Evolutionary conservation across 2,888 invertebrate species (phyloP), one percentile per base, ranked within the genome.

Genomic region (Flexamia atlantica): DNA sequence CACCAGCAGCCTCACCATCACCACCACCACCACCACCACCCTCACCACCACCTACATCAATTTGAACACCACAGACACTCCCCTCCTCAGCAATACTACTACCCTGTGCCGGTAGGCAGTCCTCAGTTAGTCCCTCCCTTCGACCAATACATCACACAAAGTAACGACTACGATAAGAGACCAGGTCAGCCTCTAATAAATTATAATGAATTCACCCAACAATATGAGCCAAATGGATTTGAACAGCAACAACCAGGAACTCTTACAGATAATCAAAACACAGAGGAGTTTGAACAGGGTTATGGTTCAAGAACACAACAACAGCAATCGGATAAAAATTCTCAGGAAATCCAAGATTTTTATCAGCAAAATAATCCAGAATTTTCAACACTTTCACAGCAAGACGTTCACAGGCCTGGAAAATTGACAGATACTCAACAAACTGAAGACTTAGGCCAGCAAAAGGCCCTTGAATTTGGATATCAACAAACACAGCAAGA

Each of bases 401-500:
- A 28, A 36, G 60, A 81, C 25, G 10, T 14, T 30, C 30, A 4
- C 5, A 40, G 40, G 5, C 40, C 40, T 9, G 7, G 12, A 12
- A 40, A 40, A 40, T 9, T 40, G 5, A 40, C 64, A 25, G 72
- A 72, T 28, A n/a, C 17, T 17, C 23, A 60, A 40, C 25, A 72
- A 72, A 23, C 40, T 64, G 64, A 64, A 25, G 64, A 25, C 25
- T 50, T 53, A 50, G 79, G 79, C 46, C 79, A 12, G 20, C 79
- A 79, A 79, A 28, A 64, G 23, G 80, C 60, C 81, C 60, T 57
- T 20, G 80, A 81, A 60, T 72, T 23, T 72, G 85, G 17, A 7
- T 86, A 86, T n/a, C n/a, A n/a, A n/a, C n/a, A n/a, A n/a, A n/a
- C n/a, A 53, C 87, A 86, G 60, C 85, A 86, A 81, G 82, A 28